Base-by-base conservation (phyloP, 2,888 invertebrate species). In the Pocota personata region DNA sequence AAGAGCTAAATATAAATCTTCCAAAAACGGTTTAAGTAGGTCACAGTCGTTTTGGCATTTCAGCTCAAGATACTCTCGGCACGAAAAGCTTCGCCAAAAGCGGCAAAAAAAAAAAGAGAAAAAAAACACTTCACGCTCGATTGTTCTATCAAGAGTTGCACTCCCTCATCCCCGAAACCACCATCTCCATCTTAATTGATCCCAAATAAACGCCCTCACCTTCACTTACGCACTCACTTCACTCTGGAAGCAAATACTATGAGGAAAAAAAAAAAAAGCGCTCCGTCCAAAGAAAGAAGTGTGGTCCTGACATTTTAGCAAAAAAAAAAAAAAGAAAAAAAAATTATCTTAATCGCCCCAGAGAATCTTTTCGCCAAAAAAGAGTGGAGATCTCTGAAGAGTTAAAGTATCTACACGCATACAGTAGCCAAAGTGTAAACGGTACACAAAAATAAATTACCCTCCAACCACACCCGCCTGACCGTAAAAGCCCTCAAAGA, bases 401-500 rank as follows among this genome's bases (percentile, higher is more conserved):
- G 46, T 66, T 76, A 10, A 75, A 84, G 83, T 83, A 57, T 57
- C 73, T 67, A 16, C 57, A 64, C 69, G 75, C 75, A 84, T 67
- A 76, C 84, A 76, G 84, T 84, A 84, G 84, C 80, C 72, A 60
- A 52, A 80, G 84, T 80, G 84, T 80, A 80, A 84, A 80, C 75
- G 84, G 84, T 76, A 80, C 80, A 84, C 71, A 66, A 66, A 84
- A 84, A 84, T 84, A 84, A 84, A 80, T 75, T 72, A 75, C 80
- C 67, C 62, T 55, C 48, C 14, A 32, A 27, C 37, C 55, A 37
- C 73, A 50, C 43, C 43, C 37, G 19, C 48, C 10, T n/a, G 27
- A 12, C 2, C 0, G 14, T 10, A n/a, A 7, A 10, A 10, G 27
- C 30, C 67, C 16, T 43, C 48, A 12, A 21, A 8, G 48, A 35